A percentile compares a stretch with the other conserved stretches of the same genome.
Evolutionary conservation across 2,797 vertebrate genomes (phyloP).

Genomic region (Dipus sagitta): DNA sequence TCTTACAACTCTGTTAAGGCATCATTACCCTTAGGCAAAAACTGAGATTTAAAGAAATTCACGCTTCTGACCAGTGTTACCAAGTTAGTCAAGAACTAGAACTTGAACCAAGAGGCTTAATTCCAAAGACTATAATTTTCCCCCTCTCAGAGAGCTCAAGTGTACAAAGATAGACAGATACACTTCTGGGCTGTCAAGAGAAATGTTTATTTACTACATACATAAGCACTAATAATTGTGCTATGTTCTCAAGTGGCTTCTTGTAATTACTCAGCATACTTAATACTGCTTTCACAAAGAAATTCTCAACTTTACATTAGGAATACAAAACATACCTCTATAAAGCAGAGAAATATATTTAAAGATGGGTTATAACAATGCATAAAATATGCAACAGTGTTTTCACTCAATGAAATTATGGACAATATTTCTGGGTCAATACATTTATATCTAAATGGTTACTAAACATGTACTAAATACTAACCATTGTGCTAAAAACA

Average conservation of each 20-base stretch:
- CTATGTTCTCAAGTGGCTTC: not conserved
- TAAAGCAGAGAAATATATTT: constrained; percentile 31
- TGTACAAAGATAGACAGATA: not conserved
- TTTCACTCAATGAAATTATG: constrained; percentile 30
- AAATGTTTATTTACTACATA: constrained; percentile 46
- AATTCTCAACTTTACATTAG: constrained; percentile 59
- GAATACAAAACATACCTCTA: constrained; percentile 37
- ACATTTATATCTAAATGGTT: not conserved
- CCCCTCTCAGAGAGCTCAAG: not conserved
- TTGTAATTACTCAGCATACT: constrained; percentile 57
- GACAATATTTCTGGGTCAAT: constrained; percentile 20
- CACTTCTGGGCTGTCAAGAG: constrained; percentile 26
- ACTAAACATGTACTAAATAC: constrained; percentile 39
- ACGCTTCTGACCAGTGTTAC: constrained; percentile 32
- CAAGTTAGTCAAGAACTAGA: constrained; percentile 52
- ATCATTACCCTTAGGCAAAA: constrained; percentile 23
- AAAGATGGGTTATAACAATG: not conserved
- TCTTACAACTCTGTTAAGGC: constrained; percentile 19
- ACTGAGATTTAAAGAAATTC: constrained; percentile 42
- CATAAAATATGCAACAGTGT: not conserved
- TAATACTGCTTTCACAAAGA: constrained; percentile 53
- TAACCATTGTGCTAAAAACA: constrained; percentile 27
- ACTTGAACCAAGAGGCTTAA: constrained; percentile 34
- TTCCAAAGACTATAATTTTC: constrained; percentile 47
- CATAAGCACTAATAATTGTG: constrained; percentile 24